Conservation (phyloP, 2,113 vertebrate genomes). For the Smithornis capensis region DNA sequence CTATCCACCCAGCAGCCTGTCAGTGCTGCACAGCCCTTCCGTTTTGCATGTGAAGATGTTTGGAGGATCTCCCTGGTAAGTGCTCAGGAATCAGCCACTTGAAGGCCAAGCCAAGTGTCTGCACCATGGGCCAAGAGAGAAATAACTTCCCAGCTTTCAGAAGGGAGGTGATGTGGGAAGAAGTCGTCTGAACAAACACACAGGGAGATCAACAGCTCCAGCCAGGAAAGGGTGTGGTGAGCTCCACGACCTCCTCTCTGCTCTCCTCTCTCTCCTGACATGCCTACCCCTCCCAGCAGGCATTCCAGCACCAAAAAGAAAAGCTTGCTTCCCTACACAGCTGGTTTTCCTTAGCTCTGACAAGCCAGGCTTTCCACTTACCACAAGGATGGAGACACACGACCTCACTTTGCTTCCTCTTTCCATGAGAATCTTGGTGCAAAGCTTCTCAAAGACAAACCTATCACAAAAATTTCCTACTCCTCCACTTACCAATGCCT, state of each 20-base stretch:
- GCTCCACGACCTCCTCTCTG: fast-evolving
- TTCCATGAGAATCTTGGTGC: neutral
- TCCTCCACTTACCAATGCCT: neutral
- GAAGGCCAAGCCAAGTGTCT: neutral
- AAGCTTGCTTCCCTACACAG: neutral
- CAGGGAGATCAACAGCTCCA: neutral
- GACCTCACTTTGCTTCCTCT: neutral
- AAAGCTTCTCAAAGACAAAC: neutral
- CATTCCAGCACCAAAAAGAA: neutral
- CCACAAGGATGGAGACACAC: neutral
- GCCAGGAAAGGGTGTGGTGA: neutral
- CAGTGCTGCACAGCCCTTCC: neutral
- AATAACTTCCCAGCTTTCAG: neutral
- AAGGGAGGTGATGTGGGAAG: neutral
- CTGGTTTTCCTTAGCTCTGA: neutral
- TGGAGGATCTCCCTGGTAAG: neutral
- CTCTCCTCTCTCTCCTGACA: neutral
- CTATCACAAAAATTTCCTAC: neutral
- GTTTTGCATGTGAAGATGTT: neutral
- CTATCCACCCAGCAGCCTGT: neutral
- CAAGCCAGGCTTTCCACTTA: neutral
- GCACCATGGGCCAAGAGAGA: neutral
- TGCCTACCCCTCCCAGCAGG: neutral
- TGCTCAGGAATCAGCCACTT: neutral
- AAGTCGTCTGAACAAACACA: neutral